Evolutionary conservation across 2,797 vertebrate species (phyloP), one percentile per base, ranked within the genome.

Genomic region (Argyrosomus regius): DNA sequence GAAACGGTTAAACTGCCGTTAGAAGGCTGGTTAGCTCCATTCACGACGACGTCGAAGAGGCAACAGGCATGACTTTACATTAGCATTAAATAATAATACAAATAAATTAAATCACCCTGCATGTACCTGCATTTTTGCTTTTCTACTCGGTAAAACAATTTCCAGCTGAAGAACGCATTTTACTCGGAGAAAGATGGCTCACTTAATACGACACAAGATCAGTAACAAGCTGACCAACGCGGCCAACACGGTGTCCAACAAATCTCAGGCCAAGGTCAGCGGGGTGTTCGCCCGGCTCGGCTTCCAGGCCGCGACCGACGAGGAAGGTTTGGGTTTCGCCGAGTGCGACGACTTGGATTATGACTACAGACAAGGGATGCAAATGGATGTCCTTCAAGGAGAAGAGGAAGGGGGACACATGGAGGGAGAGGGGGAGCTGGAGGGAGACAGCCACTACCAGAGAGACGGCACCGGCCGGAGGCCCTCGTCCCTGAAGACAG

Each of bases 211-310:
- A 94, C 97, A 96, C 96, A 98, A 98, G 93, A 91, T 99, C 58
- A 93, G 95, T 90, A 97, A 97, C 95, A 99, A 98, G 93, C 92
- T 98, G 74, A 96, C 97, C 92, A 97, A 97, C 18, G 96, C 97
- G 87, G 96, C 97, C 92, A 96, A 97, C 91, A 94, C 97, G 46
- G 97, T 98, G 68, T 96, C 97, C 85, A 93, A 97, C 95, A 97
- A 97, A 88, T 99, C 98, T 24, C 97, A 98, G 93, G 97, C 97
- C 89, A 98, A 98, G 95, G 96, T 99, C 94, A 99, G 98, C 88
- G 97, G 97, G 53, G 95, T 98, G 93, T 98, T 99, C 80, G 98
- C 98, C 85, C 96, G 98, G 65, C 93, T 98, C 95, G 98, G 98
- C 58, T 98, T 99, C 91, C 98, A 99, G 94, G 96, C 98, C 83